phyloP scores from a whole-genome alignment of 2,888 invertebrate genomes.

The Phalera bucephala region DNA sequence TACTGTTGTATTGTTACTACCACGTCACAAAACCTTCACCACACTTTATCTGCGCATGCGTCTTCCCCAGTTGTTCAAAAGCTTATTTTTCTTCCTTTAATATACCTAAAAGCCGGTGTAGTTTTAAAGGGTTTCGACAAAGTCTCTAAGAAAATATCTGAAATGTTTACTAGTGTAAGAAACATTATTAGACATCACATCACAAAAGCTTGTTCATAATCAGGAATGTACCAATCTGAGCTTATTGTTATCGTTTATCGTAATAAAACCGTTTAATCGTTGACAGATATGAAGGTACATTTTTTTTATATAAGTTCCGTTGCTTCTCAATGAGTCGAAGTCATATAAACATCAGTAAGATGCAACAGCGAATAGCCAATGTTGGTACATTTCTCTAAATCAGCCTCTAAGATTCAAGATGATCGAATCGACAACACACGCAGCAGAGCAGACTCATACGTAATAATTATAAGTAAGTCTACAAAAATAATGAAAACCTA shows the following conservation, averaged over 20 bases:
- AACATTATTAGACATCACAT: slow-evolving; percentile 72
- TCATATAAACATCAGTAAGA: background rate
- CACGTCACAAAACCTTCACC: slow-evolving; percentile 72
- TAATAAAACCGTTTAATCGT: too few species aligned
- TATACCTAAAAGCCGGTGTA: slow-evolving; percentile 34
- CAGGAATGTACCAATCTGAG: slow-evolving; percentile 69
- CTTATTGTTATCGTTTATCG: too few species aligned
- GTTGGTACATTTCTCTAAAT: slow-evolving; percentile 72
- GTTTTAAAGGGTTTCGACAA: slow-evolving; percentile 28
- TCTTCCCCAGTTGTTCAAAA: slow-evolving; percentile 44
- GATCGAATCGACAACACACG: slow-evolving; percentile 77
- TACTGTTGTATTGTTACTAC: slow-evolving; percentile 51
- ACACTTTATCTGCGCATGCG: slow-evolving; percentile 68
- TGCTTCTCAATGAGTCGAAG: slow-evolving; percentile 5
- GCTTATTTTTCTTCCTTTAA: slow-evolving; percentile 15
- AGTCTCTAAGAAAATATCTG: slow-evolving; percentile 37
- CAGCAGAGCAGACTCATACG: slow-evolving; percentile 80
- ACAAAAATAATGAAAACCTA: slow-evolving; percentile 77
- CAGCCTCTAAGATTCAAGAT: slow-evolving; percentile 73
- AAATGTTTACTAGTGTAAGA: slow-evolving; percentile 41
- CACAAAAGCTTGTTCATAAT: slow-evolving; percentile 75
- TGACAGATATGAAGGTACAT: too few species aligned
- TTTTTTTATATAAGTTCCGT: too few species aligned
- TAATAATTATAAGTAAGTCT: slow-evolving; percentile 70
- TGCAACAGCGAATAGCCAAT: slow-evolving; percentile 10